phyloP scores from a whole-genome alignment of 2,113 vertebrate species.

The Menura novaehollandiae region DNA sequence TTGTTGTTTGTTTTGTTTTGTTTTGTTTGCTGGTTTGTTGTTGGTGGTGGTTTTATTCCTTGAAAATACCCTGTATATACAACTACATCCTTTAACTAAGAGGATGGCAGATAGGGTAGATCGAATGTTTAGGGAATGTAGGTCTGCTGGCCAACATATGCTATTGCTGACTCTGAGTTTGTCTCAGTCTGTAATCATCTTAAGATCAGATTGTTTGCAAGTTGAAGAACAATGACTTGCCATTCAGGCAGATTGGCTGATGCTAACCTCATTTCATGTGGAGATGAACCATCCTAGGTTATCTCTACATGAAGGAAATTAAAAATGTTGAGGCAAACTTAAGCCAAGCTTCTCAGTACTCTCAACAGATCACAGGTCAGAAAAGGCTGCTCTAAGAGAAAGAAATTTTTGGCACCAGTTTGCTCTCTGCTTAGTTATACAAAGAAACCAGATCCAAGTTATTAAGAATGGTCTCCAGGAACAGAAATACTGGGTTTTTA shows the following conservation, averaged over 20 bases:
- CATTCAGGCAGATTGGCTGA: background rate
- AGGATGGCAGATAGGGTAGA: background rate
- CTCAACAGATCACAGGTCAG: background rate
- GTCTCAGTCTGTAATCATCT: background rate
- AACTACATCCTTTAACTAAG: background rate
- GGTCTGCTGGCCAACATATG: background rate
- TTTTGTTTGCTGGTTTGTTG: background rate
- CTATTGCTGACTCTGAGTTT: background rate
- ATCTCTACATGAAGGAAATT: background rate
- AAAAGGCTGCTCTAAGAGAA: background rate
- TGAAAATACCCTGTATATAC: background rate
- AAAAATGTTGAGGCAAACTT: background rate
- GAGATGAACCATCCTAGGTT: fast-evolving
- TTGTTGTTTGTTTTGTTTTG: background rate
- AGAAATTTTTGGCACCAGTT: background rate
- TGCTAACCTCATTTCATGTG: background rate
- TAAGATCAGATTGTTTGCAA: background rate
- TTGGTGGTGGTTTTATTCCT: background rate
- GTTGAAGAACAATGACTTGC: background rate
- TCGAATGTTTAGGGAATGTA: background rate
- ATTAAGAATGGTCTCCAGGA: background rate
- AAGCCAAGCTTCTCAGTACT: background rate
- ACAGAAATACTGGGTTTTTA: background rate
- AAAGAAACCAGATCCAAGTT: background rate
- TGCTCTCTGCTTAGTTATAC: background rate